Evolutionary conservation across 2,113 vertebrate species (phyloP).

Genomic region (Lanius collurio): DNA sequence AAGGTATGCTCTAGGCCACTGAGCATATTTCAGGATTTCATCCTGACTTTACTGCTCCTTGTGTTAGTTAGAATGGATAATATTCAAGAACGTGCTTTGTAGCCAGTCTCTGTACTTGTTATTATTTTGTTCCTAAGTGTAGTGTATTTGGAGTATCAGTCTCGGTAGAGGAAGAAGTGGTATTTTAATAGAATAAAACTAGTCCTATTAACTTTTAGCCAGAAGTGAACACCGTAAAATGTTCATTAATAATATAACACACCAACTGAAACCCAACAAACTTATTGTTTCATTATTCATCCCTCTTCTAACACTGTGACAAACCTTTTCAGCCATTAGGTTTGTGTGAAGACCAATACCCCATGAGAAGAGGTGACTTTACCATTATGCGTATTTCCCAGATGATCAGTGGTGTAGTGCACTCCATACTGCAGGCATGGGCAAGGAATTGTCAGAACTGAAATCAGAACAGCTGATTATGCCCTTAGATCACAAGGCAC

Average conservation of each 20-base stretch:
- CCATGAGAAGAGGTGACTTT: neutral
- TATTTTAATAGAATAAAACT: neutral
- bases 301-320: neutral
- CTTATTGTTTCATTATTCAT: neutral
- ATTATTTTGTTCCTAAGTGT: neutral
- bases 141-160: neutral
- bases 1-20: neutral
- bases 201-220: neutral
- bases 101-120: neutral
- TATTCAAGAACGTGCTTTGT: neutral
- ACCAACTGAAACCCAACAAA: neutral
- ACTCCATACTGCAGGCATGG: neutral
- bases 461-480: neutral
- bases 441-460: neutral
- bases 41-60: neutral
- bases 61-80: neutral
- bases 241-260: neutral
- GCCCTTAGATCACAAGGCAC: neutral
- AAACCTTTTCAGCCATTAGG: neutral
- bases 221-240: neutral
- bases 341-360: neutral
- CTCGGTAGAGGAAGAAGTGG: neutral
- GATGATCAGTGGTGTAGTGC: neutral
- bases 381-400: neutral
- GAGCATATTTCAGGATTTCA: neutral